These are phyloP conservation scores for Empis stercorea DNA, from an alignment of 2,888 invertebrate genomes.

Conservation along the genomic window DNA sequence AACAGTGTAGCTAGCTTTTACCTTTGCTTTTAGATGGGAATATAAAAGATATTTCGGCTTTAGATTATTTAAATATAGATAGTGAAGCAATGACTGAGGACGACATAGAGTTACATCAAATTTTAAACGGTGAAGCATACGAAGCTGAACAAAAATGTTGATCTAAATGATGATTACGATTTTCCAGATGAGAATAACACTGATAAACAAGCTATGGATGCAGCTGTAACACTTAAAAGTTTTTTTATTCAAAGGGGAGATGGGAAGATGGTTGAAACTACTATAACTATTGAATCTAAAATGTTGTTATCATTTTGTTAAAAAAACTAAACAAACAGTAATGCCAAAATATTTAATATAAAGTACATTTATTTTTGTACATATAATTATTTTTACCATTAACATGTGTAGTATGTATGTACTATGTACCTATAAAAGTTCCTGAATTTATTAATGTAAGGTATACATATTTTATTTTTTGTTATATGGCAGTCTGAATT, in stretches of 20 bases:
- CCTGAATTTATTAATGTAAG: neutral
- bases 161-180: neutral
- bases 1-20: neutral
- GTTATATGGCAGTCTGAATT: neutral
- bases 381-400: no score
- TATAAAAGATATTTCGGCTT: conserved; percentile 1
- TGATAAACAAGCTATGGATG: neutral
- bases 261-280: neutral
- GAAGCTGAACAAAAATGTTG: conserved; percentile 1
- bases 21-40: neutral
- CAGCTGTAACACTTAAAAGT: no score
- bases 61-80: conserved; percentile 1
- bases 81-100: conserved; percentile 2
- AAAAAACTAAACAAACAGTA: neutral
- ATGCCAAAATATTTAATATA: neutral
- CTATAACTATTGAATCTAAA: neutral
- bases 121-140: conserved; percentile 2
- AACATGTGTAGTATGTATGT: neutral
- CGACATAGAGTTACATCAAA: neutral
- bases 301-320: neutral
- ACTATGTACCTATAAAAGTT: neutral
- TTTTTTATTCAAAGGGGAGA: neutral
- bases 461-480: neutral
- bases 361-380: neutral
- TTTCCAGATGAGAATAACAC: neutral